Percentiles rank a stretch among this genome's conserved stretches.
Conservation (phyloP, 2,888 invertebrate species). For the Platerodrilus igneus region DNA sequence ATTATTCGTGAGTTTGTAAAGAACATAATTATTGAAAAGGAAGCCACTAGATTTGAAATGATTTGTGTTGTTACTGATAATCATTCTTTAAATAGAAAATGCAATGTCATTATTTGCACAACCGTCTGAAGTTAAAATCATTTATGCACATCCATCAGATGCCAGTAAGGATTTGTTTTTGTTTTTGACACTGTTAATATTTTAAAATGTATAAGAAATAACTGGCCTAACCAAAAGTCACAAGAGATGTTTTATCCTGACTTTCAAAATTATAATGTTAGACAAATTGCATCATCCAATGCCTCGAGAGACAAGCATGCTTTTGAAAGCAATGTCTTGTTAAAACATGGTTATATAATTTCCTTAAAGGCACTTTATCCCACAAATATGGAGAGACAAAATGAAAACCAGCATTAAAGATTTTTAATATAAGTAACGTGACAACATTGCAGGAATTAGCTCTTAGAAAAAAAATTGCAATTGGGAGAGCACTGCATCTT, state of each 20-base stretch:
- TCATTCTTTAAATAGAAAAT: conserved; percentile 25
- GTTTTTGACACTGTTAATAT: conserved; percentile 12
- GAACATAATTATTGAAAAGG: conserved; percentile 20
- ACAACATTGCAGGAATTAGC: conserved; percentile 1
- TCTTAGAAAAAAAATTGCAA: too few relatives aligned
- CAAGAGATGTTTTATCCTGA: conserved; percentile 11
- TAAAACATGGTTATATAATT: conserved; percentile 9
- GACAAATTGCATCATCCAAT: background rate
- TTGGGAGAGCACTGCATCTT: too few relatives aligned
- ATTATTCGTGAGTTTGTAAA: conserved; percentile 11
- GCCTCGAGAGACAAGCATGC: conserved; percentile 3
- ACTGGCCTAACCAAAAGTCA: conserved; percentile 2
- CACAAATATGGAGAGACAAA: conserved; percentile 9
- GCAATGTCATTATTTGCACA: conserved; percentile 19
- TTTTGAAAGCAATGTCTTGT: conserved; percentile 3
- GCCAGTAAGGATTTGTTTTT: too few relatives aligned
- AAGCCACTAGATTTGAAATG: conserved; percentile 23
- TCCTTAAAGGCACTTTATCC: conserved; percentile 9
- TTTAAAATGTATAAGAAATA: conserved; percentile 6
- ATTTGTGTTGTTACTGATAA: conserved; percentile 24
- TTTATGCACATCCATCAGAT: conserved; percentile 10
- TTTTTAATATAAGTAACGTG: conserved; percentile 6
- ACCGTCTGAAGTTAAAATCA: background rate
- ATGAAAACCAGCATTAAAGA: conserved; percentile 5
- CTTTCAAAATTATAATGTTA: conserved; percentile 1